These are phyloP conservation scores for Ophonus ardosiacus DNA, from an alignment of 2,888 invertebrate species.

Conservation along the genomic window DNA sequence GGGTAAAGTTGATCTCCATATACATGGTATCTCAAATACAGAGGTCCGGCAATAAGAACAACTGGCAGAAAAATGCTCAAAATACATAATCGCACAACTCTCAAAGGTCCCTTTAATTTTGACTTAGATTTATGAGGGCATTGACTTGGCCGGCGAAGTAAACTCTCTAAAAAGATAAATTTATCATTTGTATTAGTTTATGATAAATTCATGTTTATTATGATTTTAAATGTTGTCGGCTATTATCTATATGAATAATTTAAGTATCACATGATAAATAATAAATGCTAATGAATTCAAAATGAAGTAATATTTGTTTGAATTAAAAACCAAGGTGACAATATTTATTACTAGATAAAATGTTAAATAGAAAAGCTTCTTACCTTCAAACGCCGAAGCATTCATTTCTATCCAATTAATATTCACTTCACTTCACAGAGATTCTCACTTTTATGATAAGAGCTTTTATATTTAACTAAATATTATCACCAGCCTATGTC, in stretches of 20 bases:
- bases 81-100: slow-evolving; percentile 80
- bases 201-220: background rate
- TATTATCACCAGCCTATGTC: slow-evolving; percentile 53
- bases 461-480: slow-evolving; percentile 52
- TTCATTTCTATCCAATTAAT: slow-evolving; percentile 33
- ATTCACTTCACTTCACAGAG: slow-evolving; percentile 27
- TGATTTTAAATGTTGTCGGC: background rate
- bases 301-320: background rate
- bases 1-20: slow-evolving; percentile 85
- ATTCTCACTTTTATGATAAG: slow-evolving; percentile 21
- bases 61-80: slow-evolving; percentile 83
- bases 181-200: background rate
- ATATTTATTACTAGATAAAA: background rate
- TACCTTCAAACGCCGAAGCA: slow-evolving; percentile 31
- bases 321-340: background rate
- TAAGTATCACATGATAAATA: background rate
- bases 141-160: slow-evolving; percentile 62
- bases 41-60: slow-evolving; percentile 82
- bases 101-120: slow-evolving; percentile 77
- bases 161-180: slow-evolving; percentile 64
- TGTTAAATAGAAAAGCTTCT: background rate
- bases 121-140: slow-evolving; percentile 56
- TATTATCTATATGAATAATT: background rate
- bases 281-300: slow-evolving; percentile 29
- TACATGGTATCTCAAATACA: slow-evolving; percentile 85